Conservation (phyloP, 2,113 vertebrate genomes). For the Nerophis ophidion region DNA sequence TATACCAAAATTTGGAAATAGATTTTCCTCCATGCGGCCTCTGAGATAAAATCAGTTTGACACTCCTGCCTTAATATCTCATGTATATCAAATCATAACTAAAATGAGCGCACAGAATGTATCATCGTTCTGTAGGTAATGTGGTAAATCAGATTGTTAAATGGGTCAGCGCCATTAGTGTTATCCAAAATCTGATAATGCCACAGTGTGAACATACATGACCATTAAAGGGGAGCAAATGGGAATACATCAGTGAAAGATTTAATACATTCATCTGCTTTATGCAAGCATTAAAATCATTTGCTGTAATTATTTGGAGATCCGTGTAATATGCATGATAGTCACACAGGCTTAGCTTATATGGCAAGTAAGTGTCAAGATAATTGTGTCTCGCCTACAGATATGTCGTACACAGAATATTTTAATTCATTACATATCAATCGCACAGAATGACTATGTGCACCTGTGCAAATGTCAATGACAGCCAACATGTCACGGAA, state of each 20-base stretch:
- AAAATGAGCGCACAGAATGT: conserved; percentile 1
- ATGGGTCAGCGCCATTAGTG: conserved; percentile 26
- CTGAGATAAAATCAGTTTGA: too few species aligned
- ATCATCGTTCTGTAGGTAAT: background rate
- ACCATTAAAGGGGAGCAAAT: conserved; percentile 3
- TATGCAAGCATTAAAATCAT: conserved; percentile 25
- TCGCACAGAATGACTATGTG: background rate
- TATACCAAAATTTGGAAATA: too few species aligned
- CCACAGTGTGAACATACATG: conserved; percentile 3
- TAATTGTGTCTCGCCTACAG: too few species aligned
- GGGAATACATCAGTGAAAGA: conserved; percentile 21
- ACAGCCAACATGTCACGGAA: background rate
- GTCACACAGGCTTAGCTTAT: too few species aligned
- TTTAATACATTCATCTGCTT: conserved; percentile 27
- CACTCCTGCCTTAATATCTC: too few species aligned
- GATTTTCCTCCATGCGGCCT: too few species aligned
- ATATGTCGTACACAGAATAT: too few species aligned
- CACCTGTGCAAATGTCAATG: background rate
- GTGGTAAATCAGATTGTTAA: conserved; percentile 13
- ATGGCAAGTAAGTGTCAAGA: too few species aligned
- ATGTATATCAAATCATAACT: conserved; percentile 9
- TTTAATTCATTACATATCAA: background rate
- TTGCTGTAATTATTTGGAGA: conserved; percentile 34
- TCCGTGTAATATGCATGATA: conserved; percentile 24
- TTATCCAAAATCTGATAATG: conserved; percentile 20